Evolutionary conservation across 2,113 vertebrate species (phyloP).

Genomic region (Myrmophylax atrothorax): DNA sequence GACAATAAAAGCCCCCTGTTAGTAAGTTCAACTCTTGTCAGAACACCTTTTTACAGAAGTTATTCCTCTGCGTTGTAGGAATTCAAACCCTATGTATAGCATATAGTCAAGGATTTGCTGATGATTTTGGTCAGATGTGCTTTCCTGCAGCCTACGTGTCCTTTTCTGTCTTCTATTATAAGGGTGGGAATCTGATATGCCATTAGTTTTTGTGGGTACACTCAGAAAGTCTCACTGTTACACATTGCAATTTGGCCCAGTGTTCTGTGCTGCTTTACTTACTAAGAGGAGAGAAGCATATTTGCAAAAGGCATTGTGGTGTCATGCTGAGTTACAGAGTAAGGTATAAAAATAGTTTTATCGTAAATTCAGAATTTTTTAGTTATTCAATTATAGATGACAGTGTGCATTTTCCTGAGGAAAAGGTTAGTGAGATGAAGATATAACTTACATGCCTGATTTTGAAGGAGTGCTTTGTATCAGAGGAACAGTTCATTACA

Average conservation of each 20-base stretch:
- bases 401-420: background rate
- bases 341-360: background rate
- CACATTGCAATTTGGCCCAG: rapidly evolving
- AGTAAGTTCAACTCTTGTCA: background rate
- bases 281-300: background rate
- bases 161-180: background rate
- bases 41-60: background rate
- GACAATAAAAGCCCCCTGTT: background rate
- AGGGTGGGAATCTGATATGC: background rate
- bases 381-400: background rate
- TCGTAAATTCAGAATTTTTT: background rate
- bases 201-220: background rate
- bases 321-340: background rate
- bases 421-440: background rate
- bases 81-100: background rate
- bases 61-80: background rate
- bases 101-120: background rate
- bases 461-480: background rate
- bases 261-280: background rate
- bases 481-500: background rate
- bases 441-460: background rate
- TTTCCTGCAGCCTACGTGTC: background rate
- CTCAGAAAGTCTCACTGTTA: background rate
- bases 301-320: background rate
- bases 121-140: rapidly evolving